Evolutionary conservation across 2,888 invertebrate genomes (phyloP), one percentile per base, ranked within the genome.

Genomic region (Trichacis sp.): DNA sequence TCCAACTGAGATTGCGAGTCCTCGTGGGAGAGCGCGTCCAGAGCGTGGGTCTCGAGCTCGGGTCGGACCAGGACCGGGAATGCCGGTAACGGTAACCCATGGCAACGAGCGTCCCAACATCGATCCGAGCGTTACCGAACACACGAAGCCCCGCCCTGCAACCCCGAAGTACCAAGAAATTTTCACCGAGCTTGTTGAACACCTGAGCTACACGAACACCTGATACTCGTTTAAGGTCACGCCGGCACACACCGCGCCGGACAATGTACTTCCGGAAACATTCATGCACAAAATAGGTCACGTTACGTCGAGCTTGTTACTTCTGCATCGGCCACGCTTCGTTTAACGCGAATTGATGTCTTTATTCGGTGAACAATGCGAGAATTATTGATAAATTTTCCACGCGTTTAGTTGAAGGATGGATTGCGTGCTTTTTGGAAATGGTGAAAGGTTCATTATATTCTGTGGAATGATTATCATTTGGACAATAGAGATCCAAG

Each of bases 51-150:
- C 56, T 71, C 50, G 67, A 36, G 69, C 64, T 68, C 69, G 68
- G 73, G 73, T 73, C 71, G 73, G 71, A 74, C 73, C 73, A 71
- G 73, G 73, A 75, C 73, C 71, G 70, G 77, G 79, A 81, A 82
- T 81, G 80, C 80, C 78, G 81, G 83, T 83, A 83, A 84, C 81
- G 79, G 83, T 84, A 81, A 80, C 82, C 83, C 82, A 69, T 83
- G 71, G 84, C 84, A 84, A 84, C 84, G 77, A 73, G 80, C 80
- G 78, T 81, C 80, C 81, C 81, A 80, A 83, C 83, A 84, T 84
- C 82, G 84, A 84, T 84, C 84, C 81, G 79, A 79, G 78, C 79
- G 82, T 83, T 81, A 80, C 82, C 82, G 78, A 83, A 81, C 71
- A 74, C 77, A n/a, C n/a, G 11, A 6, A 77, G 80, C 83, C 81